Evolutionary conservation across 2,797 vertebrate species (phyloP).

Genomic region (Gymnodraco acuticeps): DNA sequence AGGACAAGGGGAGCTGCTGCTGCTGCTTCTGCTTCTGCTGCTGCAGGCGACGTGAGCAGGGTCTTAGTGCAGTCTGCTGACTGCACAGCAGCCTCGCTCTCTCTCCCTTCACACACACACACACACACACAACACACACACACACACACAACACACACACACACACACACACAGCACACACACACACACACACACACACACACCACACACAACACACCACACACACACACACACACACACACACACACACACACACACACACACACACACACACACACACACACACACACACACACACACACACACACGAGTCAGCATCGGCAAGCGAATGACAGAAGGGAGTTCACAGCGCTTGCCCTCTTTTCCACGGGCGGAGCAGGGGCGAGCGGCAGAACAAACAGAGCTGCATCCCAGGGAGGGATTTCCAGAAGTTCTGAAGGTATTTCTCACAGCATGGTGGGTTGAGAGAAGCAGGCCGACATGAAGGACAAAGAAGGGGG

Average conservation of each 20-base stretch:
- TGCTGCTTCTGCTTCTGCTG: conserved; percentile 71
- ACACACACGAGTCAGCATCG: conserved; percentile 43
- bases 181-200: background rate
- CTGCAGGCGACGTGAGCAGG: conserved; percentile 77
- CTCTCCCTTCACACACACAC: conserved; percentile 41
- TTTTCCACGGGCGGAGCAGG: conserved; percentile 55
- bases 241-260: no score
- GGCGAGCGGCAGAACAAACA: conserved; percentile 63
- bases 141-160: no score
- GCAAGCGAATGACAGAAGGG: conserved; percentile 68
- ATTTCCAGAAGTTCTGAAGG: conserved; percentile 63
- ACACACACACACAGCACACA: conserved; percentile 3
- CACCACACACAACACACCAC: no score
- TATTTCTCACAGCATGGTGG: conserved; percentile 62
- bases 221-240: no score
- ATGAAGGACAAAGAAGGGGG: conserved; percentile 58
- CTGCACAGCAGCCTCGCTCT: conserved; percentile 70
- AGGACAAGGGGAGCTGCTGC: conserved; percentile 77
- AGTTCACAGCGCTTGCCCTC: conserved; percentile 59
- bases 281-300: no score
- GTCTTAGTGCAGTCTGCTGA: conserved; percentile 81
- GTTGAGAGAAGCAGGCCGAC: conserved; percentile 54
- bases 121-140: background rate
- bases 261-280: no score
- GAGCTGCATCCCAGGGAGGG: conserved; percentile 59